Evolutionary conservation across 2,888 invertebrate genomes (phyloP).

Genomic region (Xanthia togata): DNA sequence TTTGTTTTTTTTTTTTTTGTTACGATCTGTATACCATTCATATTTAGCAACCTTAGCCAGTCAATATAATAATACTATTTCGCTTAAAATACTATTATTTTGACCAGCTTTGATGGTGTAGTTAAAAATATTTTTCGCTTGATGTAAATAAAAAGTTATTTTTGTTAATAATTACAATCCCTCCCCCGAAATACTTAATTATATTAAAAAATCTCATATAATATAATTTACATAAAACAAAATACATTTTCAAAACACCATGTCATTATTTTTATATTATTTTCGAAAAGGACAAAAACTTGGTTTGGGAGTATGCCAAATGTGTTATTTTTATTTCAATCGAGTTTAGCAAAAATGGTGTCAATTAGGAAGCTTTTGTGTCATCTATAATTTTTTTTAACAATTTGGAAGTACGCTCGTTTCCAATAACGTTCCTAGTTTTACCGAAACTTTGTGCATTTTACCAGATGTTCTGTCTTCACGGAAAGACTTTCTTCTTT

Average conservation of each 20-base stretch:
- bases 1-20: conserved; percentile 32
- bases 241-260: conserved; percentile 46
- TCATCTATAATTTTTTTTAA: conserved; percentile 49
- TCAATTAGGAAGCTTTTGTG: conserved; percentile 71
- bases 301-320: conserved; percentile 66
- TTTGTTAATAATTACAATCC: conserved; percentile 17
- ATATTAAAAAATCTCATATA: conserved; percentile 47
- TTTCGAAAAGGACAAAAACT: conserved; percentile 26
- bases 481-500: conserved; percentile 1
- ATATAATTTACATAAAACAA: conserved; percentile 58
- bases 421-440: conserved; percentile 45
- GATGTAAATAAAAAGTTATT: conserved; percentile 18
- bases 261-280: not conserved
- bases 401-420: conserved; percentile 61
- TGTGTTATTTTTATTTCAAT: conserved; percentile 43
- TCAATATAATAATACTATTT: conserved; percentile 40
- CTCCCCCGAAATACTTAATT: conserved; percentile 31
- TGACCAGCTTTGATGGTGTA: conserved; percentile 14
- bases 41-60: conserved; percentile 16
- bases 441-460: conserved; percentile 60
- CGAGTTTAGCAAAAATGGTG: conserved; percentile 64
- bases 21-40: conserved; percentile 18
- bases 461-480: conserved; percentile 40
- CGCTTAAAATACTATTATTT: conserved; percentile 32
- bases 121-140: conserved; percentile 53